Evolutionary conservation across 1,140 invertebrate genomes (phyloP).

Genomic region (Heliconius melpomene): DNA sequence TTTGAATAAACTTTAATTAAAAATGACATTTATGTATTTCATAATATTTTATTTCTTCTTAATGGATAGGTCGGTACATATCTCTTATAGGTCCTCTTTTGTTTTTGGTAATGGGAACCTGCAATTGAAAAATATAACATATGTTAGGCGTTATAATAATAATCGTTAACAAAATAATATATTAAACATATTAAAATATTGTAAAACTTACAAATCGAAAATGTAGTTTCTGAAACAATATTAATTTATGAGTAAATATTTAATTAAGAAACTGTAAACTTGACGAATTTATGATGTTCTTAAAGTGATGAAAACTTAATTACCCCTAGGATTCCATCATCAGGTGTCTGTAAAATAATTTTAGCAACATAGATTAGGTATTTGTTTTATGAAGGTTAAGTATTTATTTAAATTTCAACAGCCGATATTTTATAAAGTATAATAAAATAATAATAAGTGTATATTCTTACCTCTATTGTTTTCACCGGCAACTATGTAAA

Average conservation of each 20-base stretch:
- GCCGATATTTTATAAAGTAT: background rate
- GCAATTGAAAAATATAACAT: background rate
- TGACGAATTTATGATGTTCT: background rate
- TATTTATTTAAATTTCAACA: background rate
- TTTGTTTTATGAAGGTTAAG: background rate
- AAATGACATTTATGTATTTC: background rate
- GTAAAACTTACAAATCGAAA: slow-evolving; percentile 3
- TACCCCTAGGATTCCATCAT: slow-evolving; percentile 18
- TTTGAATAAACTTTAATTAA: background rate
- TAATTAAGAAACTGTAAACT: background rate
- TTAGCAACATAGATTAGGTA: background rate
- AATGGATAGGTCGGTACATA: background rate
- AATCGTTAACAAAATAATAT: background rate
- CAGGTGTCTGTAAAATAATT: slow-evolving; percentile 12
- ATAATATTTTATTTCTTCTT: slow-evolving; percentile 1
- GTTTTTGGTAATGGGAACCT: background rate
- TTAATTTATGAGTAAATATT: background rate
- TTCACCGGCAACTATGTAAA: background rate
- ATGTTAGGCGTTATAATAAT: background rate
- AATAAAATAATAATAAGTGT: background rate
- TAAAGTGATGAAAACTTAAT: background rate
- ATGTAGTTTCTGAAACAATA: slow-evolving; percentile 4
- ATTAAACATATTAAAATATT: background rate
- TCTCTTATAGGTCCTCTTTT: background rate
- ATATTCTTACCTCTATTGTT: background rate